phyloP scores from a whole-genome alignment of 2,113 vertebrate genomes.

The Apodemus speciosus region DNA sequence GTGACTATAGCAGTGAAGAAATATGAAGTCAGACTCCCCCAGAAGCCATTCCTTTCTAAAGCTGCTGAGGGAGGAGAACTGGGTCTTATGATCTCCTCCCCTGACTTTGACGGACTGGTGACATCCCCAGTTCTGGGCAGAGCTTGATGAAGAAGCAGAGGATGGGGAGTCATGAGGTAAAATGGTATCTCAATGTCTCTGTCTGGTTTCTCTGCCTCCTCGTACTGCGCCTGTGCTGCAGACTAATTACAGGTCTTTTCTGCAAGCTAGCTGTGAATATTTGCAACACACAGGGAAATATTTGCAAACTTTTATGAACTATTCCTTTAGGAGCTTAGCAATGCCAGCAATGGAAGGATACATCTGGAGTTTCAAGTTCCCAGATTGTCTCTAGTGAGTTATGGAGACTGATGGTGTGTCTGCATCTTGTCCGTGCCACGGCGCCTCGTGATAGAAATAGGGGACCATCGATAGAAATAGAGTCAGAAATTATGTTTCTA shows the following conservation, averaged over 20 bases:
- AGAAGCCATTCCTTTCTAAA: background rate
- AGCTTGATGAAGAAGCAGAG: background rate
- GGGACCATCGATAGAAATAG: background rate
- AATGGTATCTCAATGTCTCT: fast-evolving
- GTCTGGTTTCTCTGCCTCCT: background rate
- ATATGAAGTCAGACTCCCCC: background rate
- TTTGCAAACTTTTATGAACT: background rate
- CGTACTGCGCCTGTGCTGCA: background rate
- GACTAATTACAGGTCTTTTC: background rate
- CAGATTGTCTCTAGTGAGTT: background rate
- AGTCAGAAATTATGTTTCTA: background rate
- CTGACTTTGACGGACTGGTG: too few relatives aligned
- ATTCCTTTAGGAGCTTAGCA: background rate
- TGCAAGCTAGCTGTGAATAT: background rate
- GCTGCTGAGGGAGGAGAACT: background rate
- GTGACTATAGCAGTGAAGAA: background rate
- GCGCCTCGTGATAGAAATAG: fast-evolving
- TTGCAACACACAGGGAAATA: background rate
- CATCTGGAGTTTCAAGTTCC: background rate
- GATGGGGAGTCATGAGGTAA: too few relatives aligned
- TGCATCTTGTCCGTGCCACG: fast-evolving
- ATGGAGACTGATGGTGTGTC: fast-evolving
- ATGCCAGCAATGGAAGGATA: background rate
- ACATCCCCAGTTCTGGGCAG: background rate
- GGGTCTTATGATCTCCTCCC: background rate